Percentiles rank a stretch among this genome's conserved stretches.
Evolutionary conservation across 2,888 invertebrate genomes (phyloP).

Genomic region (Nineta flava): DNA sequence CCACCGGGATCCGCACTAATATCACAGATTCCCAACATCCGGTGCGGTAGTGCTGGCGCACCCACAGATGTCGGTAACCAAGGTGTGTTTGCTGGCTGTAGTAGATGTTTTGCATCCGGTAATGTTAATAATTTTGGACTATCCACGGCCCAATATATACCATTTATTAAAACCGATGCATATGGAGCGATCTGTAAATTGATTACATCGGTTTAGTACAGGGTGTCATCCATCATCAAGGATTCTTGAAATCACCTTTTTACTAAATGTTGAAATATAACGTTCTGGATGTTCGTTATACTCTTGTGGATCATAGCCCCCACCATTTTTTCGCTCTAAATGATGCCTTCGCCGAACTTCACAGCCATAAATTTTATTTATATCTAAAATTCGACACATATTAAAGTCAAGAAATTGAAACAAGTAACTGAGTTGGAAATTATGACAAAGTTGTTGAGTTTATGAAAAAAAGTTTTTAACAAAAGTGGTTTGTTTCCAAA

Average conservation of each 20-base stretch:
- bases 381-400: slow-evolving; percentile 35
- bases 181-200: slow-evolving; percentile 75
- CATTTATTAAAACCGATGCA: slow-evolving; percentile 91
- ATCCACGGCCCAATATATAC: slow-evolving; percentile 97
- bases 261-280: slow-evolving; percentile 91
- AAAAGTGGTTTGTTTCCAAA: too few relatives aligned
- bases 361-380: slow-evolving; percentile 91
- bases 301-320: slow-evolving; percentile 72
- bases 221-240: not conserved
- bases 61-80: slow-evolving; percentile 85
- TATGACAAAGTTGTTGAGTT: too few relatives aligned
- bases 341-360: slow-evolving; percentile 91
- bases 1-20: slow-evolving; percentile 99
- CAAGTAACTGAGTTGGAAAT: too few relatives aligned
- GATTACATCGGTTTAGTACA: not conserved
- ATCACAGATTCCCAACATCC: slow-evolving; percentile 92
- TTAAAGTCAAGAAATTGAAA: not conserved
- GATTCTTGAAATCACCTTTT: slow-evolving; percentile 39
- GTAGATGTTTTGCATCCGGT: slow-evolving; percentile 90
- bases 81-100: slow-evolving; percentile 77
- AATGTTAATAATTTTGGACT: slow-evolving; percentile 92
- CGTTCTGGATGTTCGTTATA: slow-evolving; percentile 86
- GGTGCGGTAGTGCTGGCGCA: slow-evolving; percentile 73
- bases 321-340: slow-evolving; percentile 80
- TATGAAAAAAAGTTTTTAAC: too few relatives aligned